Conservation (phyloP, 2,797 vertebrate species). For the Coregonus suidteri region DNA sequence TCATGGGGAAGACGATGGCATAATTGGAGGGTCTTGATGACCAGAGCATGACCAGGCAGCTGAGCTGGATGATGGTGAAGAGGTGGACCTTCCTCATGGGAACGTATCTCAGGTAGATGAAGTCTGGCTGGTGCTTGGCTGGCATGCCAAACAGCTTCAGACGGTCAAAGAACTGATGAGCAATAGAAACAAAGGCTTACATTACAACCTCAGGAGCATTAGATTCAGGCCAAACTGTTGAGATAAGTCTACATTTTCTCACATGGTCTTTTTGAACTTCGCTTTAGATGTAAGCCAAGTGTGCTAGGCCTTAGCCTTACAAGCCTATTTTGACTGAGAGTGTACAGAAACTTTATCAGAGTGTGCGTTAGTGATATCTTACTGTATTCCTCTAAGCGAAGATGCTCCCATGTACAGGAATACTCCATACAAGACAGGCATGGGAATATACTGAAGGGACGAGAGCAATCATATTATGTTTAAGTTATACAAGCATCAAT, state of each 20-base stretch:
- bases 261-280: not conserved
- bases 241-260: not conserved
- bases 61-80: constrained; percentile 96
- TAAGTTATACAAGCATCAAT: not conserved
- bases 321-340: not conserved
- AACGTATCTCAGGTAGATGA: constrained; percentile 96
- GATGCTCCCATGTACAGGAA: constrained; percentile 99
- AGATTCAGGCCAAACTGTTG: not conserved
- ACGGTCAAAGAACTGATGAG: constrained; percentile 89
- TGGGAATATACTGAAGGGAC: constrained; percentile 90
- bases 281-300: not conserved
- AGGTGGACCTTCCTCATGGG: constrained; percentile 97
- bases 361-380: constrained; percentile 32
- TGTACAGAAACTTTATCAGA: not conserved
- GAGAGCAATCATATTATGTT: not conserved
- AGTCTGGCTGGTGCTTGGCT: constrained; percentile 96
- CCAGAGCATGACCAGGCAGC: constrained; percentile 90
- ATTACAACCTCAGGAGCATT: not conserved
- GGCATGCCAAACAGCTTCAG: constrained; percentile 96
- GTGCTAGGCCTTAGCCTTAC: not conserved
- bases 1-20: constrained; percentile 99
- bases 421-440: constrained; percentile 97
- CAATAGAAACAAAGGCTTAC: constrained; percentile 42
- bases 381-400: constrained; percentile 98
- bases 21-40: constrained; percentile 95